A percentile compares a stretch with the other conserved stretches of the same genome.
Conservation (phyloP, 2,113 vertebrate genomes). For the Ictidomys tridecemlineatus region DNA sequence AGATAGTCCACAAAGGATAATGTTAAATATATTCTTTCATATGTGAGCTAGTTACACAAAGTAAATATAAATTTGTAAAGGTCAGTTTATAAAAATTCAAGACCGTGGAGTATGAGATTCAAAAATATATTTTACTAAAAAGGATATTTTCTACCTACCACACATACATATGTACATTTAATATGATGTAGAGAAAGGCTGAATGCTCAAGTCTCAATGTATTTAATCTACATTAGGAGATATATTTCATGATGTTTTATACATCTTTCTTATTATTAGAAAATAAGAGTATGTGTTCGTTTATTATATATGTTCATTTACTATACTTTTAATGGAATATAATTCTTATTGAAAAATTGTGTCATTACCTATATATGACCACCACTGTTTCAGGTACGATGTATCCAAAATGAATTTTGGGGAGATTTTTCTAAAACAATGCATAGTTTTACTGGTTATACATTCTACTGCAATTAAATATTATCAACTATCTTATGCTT, state of each 20-base stretch:
- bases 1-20: background rate
- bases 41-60: background rate
- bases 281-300: background rate
- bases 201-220: background rate
- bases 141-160: background rate
- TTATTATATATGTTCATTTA: background rate
- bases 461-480: constrained; percentile 2
- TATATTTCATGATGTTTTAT: background rate
- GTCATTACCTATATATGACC: background rate
- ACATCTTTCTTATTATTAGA: constrained; percentile 21
- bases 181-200: background rate
- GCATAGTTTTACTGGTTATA: constrained; percentile 10
- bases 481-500: background rate
- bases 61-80: constrained; percentile 47
- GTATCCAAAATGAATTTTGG: background rate
- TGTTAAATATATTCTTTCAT: constrained; percentile 48
- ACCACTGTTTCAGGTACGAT: background rate
- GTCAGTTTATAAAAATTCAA: constrained; percentile 25
- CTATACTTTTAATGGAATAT: constrained; percentile 22
- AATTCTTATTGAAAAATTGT: background rate
- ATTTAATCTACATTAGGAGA: background rate
- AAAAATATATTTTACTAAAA: constrained; percentile 45
- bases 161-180: background rate
- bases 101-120: background rate
- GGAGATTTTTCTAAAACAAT: background rate